These are phyloP conservation scores for Plumapathes pennacea DNA, from an alignment of 92 coral and sea anemone species.

Conservation along the genomic window DNA sequence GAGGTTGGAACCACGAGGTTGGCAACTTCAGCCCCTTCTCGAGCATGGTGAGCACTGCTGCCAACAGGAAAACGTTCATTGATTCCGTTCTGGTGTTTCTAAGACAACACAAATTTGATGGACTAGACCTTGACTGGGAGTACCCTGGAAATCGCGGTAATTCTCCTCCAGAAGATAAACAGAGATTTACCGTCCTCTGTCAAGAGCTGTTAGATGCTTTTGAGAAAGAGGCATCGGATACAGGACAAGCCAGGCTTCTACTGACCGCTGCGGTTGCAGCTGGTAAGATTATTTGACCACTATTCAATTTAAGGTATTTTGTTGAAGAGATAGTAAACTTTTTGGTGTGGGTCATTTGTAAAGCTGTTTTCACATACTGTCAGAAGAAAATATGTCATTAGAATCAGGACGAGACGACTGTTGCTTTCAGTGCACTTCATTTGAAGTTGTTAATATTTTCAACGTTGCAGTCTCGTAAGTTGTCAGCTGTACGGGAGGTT, in stretches of 20 bases:
- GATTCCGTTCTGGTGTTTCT: slow-evolving; percentile 44
- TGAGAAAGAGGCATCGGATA: slow-evolving; percentile 52
- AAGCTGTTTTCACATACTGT: no score
- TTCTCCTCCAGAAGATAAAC: slow-evolving; percentile 70
- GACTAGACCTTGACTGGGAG: slow-evolving; percentile 81
- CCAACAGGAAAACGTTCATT: slow-evolving; percentile 53
- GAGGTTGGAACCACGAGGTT: slow-evolving; percentile 88
- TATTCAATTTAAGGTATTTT: no score
- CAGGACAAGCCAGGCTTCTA: slow-evolving; percentile 47
- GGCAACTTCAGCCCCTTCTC: slow-evolving; percentile 66
- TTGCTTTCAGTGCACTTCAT: no score
- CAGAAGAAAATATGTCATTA: no score
- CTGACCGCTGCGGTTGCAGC: slow-evolving; percentile 74
- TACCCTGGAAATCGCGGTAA: slow-evolving; percentile 70
- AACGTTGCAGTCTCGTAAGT: no score
- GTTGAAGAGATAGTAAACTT: no score
- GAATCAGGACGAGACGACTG: no score
- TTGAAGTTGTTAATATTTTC: no score
- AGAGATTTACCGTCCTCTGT: slow-evolving; percentile 64
- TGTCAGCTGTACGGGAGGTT: no score
- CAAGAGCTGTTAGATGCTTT: slow-evolving; percentile 60
- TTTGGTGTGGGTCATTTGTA: no score
- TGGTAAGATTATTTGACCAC: no score
- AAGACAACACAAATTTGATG: slow-evolving; percentile 59
- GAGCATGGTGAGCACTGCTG: slow-evolving; percentile 58